These are phyloP conservation scores for Myotis planiceps DNA, from an alignment of 2,797 vertebrate species.

Conservation along the genomic window DNA sequence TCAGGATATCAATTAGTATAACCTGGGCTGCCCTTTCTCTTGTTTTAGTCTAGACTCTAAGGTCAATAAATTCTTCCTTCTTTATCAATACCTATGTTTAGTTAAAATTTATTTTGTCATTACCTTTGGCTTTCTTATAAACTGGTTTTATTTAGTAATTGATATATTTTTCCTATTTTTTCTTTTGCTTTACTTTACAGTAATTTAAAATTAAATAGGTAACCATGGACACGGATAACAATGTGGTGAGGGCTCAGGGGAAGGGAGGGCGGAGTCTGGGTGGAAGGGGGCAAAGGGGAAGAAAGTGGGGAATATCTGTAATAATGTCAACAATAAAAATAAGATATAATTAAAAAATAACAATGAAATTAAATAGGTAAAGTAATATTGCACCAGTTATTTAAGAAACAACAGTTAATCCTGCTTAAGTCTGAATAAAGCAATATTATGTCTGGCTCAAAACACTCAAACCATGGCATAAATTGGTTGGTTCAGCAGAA, in stretches of 20 bases:
- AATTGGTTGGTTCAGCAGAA: neutral
- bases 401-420: neutral
- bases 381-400: neutral
- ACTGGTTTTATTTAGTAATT: neutral
- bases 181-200: neutral
- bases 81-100: neutral
- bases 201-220: conserved; percentile 18
- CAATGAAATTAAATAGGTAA: neutral
- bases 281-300: neutral
- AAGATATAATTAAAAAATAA: neutral
- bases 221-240: neutral
- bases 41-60: neutral
- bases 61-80: neutral
- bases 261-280: neutral
- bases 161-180: neutral
- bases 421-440: neutral
- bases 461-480: neutral
- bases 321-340: neutral
- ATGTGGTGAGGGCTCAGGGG: neutral
- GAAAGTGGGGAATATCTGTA: neutral
- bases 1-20: neutral
- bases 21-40: neutral
- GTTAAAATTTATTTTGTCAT: neutral
- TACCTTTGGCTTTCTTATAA: neutral
- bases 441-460: neutral